Evolutionary conservation across 1,140 invertebrate species (phyloP).

Genomic region (Luehdorfia chinensis): DNA sequence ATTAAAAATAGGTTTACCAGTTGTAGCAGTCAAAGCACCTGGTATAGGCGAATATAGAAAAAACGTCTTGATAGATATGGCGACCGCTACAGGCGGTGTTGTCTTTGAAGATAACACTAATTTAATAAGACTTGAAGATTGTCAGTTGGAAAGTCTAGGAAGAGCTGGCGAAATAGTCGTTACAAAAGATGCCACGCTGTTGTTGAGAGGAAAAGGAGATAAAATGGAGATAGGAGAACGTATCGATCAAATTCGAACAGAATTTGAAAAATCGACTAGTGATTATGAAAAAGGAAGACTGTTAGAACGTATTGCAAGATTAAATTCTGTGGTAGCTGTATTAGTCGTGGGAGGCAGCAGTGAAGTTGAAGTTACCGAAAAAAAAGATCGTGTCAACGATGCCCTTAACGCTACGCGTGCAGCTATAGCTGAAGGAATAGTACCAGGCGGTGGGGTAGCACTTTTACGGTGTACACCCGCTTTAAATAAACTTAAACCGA

Average conservation of each 20-base stretch:
- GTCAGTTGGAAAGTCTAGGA: slow-evolving; percentile 92
- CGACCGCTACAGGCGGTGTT: slow-evolving; percentile 96
- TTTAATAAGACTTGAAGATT: slow-evolving; percentile 97
- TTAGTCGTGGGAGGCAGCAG: slow-evolving; percentile 97
- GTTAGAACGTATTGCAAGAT: slow-evolving; percentile 95
- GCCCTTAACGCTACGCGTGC: slow-evolving; percentile 98
- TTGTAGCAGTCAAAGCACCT: slow-evolving; percentile 99
- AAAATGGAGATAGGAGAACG: slow-evolving; percentile 92
- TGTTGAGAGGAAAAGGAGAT: slow-evolving; percentile 94
- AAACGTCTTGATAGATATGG: slow-evolving; percentile 98
- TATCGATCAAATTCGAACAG: slow-evolving; percentile 94
- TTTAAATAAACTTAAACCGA: slow-evolving; percentile 83
- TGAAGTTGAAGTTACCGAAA: slow-evolving; percentile 99
- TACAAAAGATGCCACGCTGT: slow-evolving; percentile 98
- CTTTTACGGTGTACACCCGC: slow-evolving; percentile 91
- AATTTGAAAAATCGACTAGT: slow-evolving; percentile 95
- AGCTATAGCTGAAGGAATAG: slow-evolving; percentile 99
- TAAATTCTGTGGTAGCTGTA: slow-evolving; percentile 97
- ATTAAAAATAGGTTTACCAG: slow-evolving; percentile 97
- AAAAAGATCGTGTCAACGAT: slow-evolving; percentile 99
- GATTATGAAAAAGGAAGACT: slow-evolving; percentile 99
- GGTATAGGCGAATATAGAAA: slow-evolving; percentile 99
- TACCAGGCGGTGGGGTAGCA: slow-evolving; percentile 98
- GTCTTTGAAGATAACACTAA: slow-evolving; percentile 99
- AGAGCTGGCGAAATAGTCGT: slow-evolving; percentile 96